Evolutionary conservation across 2,797 vertebrate species (phyloP), one percentile per base, ranked within the genome.

Genomic region (Arctocebus calabarensis): DNA sequence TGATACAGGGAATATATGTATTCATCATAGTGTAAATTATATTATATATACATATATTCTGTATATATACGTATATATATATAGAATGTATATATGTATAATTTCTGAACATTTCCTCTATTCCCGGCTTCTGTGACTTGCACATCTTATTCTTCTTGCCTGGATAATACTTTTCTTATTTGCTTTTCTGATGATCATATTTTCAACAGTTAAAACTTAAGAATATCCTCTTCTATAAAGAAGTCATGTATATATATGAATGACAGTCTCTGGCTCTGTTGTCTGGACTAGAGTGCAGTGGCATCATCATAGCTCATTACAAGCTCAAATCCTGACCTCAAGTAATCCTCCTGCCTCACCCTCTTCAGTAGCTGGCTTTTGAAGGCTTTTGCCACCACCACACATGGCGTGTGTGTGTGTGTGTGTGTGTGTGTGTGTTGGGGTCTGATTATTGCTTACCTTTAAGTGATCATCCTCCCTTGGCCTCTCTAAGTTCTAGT

Each of bases 181-280:
- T 62, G 27, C 27, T 32, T 9, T 66, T 66, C n/a, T n/a, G 16
- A 64, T 55, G 55, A 81, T 84, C 25, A 40, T 23, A 37, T 77
- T 95, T 95, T 43, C n/a, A 90, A 45, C 64, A 71, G 90, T 85
- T 85, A 78, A 79, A 91, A 71, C 55, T 83, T 19, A n/a, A 71
- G n/a, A 74, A 61, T 16, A 74, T 43, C 3, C 14, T 94, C 40
- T 40, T 40, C 40, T 40, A 40, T 40, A 40, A 40, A 40, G 40
- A 5, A 40, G 40, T 3, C 5, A 40, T 40, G 5, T 40, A 40
- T 5, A 40, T 40, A 40, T 40, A 40, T 48, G 45, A 48, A 48
- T 48, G 64, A 20, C 32, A 68, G 17, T 32, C 3, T 68, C 32
- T 68, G 62, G 17, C 32, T 68, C 64, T 68, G 32, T n/a, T 68